Percentiles rank a stretch among this genome's conserved stretches.
These are phyloP conservation scores for Syngnathus floridae DNA, from an alignment of 2,113 vertebrate genomes.

Conservation along the genomic window DNA sequence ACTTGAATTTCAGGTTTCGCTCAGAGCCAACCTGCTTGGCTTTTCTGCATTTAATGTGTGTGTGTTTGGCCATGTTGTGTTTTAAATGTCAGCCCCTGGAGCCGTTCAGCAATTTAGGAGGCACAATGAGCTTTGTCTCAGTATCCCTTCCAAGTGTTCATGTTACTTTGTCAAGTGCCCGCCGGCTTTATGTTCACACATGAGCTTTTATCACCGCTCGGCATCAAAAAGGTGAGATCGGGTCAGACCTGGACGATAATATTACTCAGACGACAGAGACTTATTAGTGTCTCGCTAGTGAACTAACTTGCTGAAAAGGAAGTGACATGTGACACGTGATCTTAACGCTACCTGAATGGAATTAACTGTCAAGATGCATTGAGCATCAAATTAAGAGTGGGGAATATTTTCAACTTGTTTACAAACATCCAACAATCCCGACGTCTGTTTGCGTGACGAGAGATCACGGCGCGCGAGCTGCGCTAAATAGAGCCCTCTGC, in stretches of 20 bases:
- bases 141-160: slow-evolving; percentile 63
- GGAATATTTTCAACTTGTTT: slow-evolving; percentile 58
- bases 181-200: slow-evolving; percentile 58
- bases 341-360: slow-evolving; percentile 36
- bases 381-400: slow-evolving; percentile 71
- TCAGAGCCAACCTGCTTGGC: slow-evolving; percentile 55
- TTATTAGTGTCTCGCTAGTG: slow-evolving; percentile 28
- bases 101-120: slow-evolving; percentile 66
- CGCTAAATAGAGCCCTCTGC: slow-evolving; percentile 48
- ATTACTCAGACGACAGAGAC: slow-evolving; percentile 24
- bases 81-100: slow-evolving; percentile 71
- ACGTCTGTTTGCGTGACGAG: slow-evolving; percentile 62
- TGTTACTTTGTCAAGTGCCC: slow-evolving; percentile 63
- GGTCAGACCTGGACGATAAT: slow-evolving; percentile 45
- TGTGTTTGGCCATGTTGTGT: slow-evolving; percentile 68
- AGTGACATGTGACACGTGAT: slow-evolving; percentile 46
- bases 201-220: slow-evolving; percentile 47
- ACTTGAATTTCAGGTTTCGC: slow-evolving; percentile 72
- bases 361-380: slow-evolving; percentile 67
- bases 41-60: slow-evolving; percentile 63
- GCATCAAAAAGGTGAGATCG: slow-evolving; percentile 43
- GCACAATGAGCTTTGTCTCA: slow-evolving; percentile 58
- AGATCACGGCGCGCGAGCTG: slow-evolving; percentile 41
- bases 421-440: slow-evolving; percentile 54
- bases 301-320: slow-evolving; percentile 38